phyloP scores from a whole-genome alignment of 1,140 invertebrate genomes.

The Augochlora pura region DNA sequence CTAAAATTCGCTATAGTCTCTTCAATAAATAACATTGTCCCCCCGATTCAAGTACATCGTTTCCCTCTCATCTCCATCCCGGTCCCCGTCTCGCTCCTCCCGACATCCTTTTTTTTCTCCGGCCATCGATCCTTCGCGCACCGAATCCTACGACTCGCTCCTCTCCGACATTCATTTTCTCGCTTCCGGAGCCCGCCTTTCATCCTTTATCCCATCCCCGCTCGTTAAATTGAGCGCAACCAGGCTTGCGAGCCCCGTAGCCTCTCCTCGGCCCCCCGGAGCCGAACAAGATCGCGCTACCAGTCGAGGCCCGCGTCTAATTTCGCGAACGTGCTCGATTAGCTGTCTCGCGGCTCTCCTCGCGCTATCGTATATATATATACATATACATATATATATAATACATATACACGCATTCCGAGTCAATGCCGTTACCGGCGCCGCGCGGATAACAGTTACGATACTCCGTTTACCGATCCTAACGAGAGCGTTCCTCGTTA shows the following conservation, averaged over 20 bases:
- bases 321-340: constrained; percentile 58
- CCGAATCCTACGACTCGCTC: background rate
- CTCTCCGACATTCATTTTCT: constrained; percentile 1
- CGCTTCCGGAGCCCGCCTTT: background rate
- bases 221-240: too few relatives aligned
- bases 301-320: constrained; percentile 46
- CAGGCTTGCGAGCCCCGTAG: constrained; percentile 1
- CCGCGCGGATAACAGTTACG: constrained; percentile 15
- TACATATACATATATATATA: too few relatives aligned
- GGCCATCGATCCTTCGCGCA: background rate
- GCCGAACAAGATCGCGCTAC: background rate
- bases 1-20: too few relatives aligned
- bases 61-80: too few relatives aligned
- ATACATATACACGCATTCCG: background rate
- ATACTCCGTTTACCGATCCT: constrained; percentile 47
- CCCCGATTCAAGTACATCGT: too few relatives aligned
- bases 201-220: background rate
- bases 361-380: background rate
- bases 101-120: background rate
- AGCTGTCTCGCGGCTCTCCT: constrained; percentile 34
- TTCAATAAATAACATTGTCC: too few relatives aligned
- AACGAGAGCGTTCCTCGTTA: constrained; percentile 56
- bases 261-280: too few relatives aligned
- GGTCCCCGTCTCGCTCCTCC: too few relatives aligned
- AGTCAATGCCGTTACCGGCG: background rate